phyloP scores from a whole-genome alignment of 2,113 vertebrate species.

The Machaerirhynchus nigripectus region DNA sequence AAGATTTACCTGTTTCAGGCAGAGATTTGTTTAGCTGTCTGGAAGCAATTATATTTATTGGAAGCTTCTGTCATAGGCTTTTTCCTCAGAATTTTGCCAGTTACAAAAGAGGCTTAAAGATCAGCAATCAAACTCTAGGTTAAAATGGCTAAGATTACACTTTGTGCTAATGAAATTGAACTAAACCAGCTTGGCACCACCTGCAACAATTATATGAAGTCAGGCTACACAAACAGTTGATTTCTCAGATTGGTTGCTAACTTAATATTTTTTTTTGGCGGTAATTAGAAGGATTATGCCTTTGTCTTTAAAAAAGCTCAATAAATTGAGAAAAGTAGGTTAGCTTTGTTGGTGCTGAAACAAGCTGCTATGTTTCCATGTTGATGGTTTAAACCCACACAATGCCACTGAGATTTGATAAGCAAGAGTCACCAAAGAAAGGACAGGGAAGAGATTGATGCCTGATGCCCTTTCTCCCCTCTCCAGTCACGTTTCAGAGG shows the following conservation, averaged over 20 bases:
- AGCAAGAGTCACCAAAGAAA: background rate
- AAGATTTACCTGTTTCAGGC: background rate
- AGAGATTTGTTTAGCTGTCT: background rate
- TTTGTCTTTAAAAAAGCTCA: background rate
- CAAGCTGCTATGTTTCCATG: background rate
- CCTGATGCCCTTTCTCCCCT: background rate
- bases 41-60: background rate
- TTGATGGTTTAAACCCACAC: background rate
- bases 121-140: background rate
- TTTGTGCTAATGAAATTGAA: background rate
- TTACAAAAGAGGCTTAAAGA: background rate
- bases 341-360: background rate
- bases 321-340: background rate
- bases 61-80: background rate
- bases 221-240: background rate
- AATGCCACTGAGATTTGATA: background rate
- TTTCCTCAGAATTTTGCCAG: background rate
- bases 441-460: background rate
- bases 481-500: background rate
- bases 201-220: background rate
- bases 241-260: background rate
- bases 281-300: background rate
- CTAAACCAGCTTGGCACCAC: background rate
- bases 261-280: background rate
- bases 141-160: background rate